Conservation (phyloP, 1,140 invertebrate genomes). For the Ladona fulva region DNA sequence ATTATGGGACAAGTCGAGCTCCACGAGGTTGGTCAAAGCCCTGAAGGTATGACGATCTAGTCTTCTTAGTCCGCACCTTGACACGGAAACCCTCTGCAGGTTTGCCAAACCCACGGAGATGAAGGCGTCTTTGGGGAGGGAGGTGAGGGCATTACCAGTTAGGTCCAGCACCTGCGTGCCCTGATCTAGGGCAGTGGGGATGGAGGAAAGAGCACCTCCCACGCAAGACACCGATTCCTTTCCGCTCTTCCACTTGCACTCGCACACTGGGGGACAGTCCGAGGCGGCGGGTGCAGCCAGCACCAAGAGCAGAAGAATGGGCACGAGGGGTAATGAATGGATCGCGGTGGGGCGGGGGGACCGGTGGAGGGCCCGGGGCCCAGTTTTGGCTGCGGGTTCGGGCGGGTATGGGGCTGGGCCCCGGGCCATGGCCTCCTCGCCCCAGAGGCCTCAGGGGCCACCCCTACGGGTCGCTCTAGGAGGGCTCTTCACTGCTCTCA, state of each 20-base stretch:
- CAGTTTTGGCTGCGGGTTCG: not conserved
- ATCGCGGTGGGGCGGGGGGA: not conserved
- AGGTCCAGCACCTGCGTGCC: conserved; percentile 71
- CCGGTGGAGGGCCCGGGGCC: not conserved
- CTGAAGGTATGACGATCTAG: conserved; percentile 57
- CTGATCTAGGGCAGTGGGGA: conserved; percentile 57
- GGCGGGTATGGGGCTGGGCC: not conserved
- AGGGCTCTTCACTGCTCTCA: not conserved
- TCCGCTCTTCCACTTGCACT: conserved; percentile 77
- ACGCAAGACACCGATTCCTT: conserved; percentile 72
- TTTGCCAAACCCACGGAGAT: conserved; percentile 59
- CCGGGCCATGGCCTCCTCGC: conserved; percentile 2
- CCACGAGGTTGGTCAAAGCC: conserved; percentile 62
- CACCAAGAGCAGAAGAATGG: conserved; percentile 4
- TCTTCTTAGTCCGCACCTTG: conserved; percentile 49
- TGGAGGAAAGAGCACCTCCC: conserved; percentile 55
- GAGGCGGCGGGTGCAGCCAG: conserved; percentile 35
- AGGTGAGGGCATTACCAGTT: conserved; percentile 56
- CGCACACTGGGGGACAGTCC: conserved; percentile 57
- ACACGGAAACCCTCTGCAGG: conserved; percentile 65
- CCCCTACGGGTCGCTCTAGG: not conserved
- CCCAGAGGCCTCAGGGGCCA: not conserved
- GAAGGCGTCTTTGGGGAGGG: conserved; percentile 59
- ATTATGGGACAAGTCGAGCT: conserved; percentile 69
- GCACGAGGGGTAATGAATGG: not conserved